These are phyloP conservation scores for Cotesia congregata DNA, from an alignment of 2,888 invertebrate species.

Conservation along the genomic window DNA sequence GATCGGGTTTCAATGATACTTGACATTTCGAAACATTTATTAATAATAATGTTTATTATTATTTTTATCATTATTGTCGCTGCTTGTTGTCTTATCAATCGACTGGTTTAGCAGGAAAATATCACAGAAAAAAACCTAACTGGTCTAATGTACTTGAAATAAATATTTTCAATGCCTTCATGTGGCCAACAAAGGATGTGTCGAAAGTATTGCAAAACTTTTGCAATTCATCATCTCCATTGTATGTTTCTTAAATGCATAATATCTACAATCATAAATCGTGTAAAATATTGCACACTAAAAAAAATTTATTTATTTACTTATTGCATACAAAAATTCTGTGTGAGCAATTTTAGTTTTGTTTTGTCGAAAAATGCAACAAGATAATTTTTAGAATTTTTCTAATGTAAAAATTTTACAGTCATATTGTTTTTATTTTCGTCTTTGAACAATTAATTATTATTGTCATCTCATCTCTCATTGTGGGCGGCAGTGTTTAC, in stretches of 20 bases:
- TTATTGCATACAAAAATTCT: not conserved
- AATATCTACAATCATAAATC: not conserved
- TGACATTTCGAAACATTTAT: not conserved
- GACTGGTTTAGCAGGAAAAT: not conserved
- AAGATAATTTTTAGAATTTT: not conserved
- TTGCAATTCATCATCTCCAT: slow-evolving; percentile 2
- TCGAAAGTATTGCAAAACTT: slow-evolving; percentile 4
- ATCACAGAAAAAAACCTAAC: not conserved
- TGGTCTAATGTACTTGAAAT: slow-evolving; percentile 12
- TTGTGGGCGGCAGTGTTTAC: slow-evolving; percentile 2
- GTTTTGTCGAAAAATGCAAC: not conserved
- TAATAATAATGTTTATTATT: not conserved
- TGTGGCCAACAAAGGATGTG: slow-evolving; percentile 6
- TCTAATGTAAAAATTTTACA: no score
- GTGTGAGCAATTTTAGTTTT: not conserved
- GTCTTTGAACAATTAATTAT: not conserved
- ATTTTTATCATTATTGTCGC: not conserved
- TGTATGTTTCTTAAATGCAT: not conserved
- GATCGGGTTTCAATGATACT: not conserved
- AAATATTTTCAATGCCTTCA: slow-evolving; percentile 11
- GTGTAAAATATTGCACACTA: not conserved
- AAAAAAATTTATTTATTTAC: not conserved
- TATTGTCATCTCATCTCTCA: not conserved
- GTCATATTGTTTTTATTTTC: not conserved
- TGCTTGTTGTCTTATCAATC: not conserved